Conservation (phyloP, 2,113 vertebrate species). For the Probosciger aterrimus region DNA sequence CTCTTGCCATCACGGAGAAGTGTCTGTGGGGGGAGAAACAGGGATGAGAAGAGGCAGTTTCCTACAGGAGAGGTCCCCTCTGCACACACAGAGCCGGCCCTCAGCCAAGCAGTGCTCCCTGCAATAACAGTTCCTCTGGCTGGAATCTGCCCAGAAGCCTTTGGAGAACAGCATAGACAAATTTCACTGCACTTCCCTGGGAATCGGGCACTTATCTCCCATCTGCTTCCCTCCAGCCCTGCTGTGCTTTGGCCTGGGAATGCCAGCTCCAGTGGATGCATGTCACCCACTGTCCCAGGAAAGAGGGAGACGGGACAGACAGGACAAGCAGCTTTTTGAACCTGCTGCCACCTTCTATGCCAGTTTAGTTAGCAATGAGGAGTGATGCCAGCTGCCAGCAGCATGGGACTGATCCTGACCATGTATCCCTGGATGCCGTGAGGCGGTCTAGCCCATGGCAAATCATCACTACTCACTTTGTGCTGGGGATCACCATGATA, state of each 20-base stretch:
- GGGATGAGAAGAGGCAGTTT: neutral
- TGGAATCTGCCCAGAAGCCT: neutral
- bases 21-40: conserved; percentile 69
- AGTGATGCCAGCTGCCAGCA: neutral
- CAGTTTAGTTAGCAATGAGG: fast-evolving
- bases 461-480: neutral
- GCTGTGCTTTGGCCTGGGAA: neutral
- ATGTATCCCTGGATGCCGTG: fast-evolving
- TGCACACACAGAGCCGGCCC: fast-evolving
- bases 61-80: neutral
- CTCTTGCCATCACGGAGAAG: conserved; percentile 88
- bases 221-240: neutral
- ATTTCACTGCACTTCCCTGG: neutral
- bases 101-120: neutral
- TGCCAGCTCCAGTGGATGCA: neutral
- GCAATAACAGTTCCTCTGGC: neutral
- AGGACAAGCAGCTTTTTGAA: neutral
- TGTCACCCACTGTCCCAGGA: fast-evolving
- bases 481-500: too few species aligned
- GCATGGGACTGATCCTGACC: neutral
- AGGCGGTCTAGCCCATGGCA: neutral
- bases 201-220: neutral
- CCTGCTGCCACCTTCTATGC: neutral
- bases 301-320: neutral
- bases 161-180: neutral